Evolutionary conservation across 2,888 invertebrate species (phyloP).

Genomic region (Philereme vetulata): DNA sequence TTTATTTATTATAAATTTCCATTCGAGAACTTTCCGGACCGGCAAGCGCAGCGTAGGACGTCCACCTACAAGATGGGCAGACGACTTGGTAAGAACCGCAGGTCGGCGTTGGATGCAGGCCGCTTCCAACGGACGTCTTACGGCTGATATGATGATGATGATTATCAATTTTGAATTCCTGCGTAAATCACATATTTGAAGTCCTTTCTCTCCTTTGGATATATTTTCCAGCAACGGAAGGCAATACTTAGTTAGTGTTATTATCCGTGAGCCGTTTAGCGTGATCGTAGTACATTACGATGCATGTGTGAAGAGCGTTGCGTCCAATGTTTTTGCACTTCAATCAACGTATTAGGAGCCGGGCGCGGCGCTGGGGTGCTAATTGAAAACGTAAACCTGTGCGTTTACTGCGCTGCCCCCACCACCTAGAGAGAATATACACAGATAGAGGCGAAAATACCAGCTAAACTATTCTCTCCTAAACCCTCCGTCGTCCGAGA

Average conservation of each 20-base stretch:
- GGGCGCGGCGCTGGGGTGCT: constrained; percentile 53
- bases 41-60: too few species aligned
- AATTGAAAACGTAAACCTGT: constrained; percentile 44
- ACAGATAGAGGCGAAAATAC: not conserved
- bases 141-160: too few species aligned
- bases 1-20: too few species aligned
- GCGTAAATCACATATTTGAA: too few species aligned
- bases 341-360: constrained; percentile 78
- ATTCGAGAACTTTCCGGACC: too few species aligned
- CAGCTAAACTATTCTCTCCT: not conserved
- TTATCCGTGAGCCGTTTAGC: constrained; percentile 26
- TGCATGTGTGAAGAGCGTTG: constrained; percentile 31
- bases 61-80: too few species aligned
- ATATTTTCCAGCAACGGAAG: not conserved
- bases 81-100: too few species aligned
- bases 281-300: constrained; percentile 12
- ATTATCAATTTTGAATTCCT: too few species aligned
- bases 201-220: not conserved
- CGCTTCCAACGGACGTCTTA: too few species aligned
- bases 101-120: too few species aligned
- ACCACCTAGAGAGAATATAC: not conserved
- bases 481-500: too few species aligned
- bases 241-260: constrained; percentile 26
- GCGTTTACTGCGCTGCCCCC: constrained; percentile 10
- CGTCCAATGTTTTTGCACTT: constrained; percentile 72